Base-by-base conservation (phyloP, 1,140 invertebrate genomes). In the Drosophila guanche region DNA sequence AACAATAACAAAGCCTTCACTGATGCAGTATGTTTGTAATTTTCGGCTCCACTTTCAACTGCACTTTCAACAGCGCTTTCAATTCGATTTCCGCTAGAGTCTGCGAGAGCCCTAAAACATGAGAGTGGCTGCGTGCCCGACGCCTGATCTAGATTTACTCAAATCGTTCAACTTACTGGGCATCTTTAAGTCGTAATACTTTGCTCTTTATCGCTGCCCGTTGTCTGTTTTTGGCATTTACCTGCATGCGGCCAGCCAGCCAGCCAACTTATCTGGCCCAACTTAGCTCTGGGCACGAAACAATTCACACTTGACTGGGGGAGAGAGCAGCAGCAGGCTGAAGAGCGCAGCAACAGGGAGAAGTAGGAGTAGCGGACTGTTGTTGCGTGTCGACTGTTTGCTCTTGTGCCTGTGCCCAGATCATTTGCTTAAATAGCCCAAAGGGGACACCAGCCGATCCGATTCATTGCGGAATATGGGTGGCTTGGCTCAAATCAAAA, bases 391-490 rank as follows among this genome's bases (percentile, higher is more conserved):
- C 63, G 79, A 76, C 71, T 56, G 62, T 66, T 63, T 63, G 78
- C 67, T 79, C 62, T 84, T 84, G 67, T 74, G 77, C 45, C 72
- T 60, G 33, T 37, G 73, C 61, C 63, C 16, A 20, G 81, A 88
- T 86, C 78, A 88, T 89, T 88, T 90, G 79, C 74, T 90, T 90
- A 85, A 90, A 89, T 85, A 81, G 79, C 79, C 84, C 75, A 76
- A 63, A 81, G 77, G 76, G 77, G 74, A 78, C 73, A 84, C 54
- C 59, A 58, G 40, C 14, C 29, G 52, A 40, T 55, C 50, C 40
- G 58, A 67, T 42, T 53, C 62, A 59, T 57, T 81, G 80, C 79
- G 70, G 85, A 79, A 80, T 86, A 84, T 89, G 89, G 89, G 89
- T 90, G 89, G 89, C 80, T 76, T 61, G 54, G 70, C 51, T 51